A percentile compares a stretch with the other conserved stretches of the same genome.
Conservation (phyloP, 2,797 vertebrate genomes). For the Falco berigora region DNA sequence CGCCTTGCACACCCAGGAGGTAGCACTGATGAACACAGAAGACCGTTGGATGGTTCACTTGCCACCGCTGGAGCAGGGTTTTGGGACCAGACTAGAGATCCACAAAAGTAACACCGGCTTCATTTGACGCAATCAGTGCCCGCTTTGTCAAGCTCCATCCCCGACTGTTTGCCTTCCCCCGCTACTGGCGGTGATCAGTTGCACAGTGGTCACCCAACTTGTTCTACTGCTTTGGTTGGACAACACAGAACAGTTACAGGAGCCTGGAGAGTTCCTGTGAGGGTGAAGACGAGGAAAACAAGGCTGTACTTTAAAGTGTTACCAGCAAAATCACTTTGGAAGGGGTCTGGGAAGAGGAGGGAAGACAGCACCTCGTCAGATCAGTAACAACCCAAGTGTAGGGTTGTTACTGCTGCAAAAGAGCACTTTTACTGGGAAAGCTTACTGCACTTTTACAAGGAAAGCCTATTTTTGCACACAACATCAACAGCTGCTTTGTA, state of each 20-base stretch:
- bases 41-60: background rate
- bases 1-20: background rate
- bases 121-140: background rate
- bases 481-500: background rate
- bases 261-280: background rate
- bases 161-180: background rate
- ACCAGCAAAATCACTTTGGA: background rate
- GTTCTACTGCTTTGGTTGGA: conserved; percentile 5
- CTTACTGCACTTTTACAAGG: background rate
- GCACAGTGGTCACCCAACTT: background rate
- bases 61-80: background rate
- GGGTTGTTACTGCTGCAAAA: background rate
- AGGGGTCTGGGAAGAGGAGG: background rate
- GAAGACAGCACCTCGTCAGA: background rate
- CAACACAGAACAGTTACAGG: background rate
- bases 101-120: background rate
- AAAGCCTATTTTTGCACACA: background rate
- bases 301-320: background rate
- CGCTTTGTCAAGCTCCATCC: background rate
- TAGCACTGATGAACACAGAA: background rate
- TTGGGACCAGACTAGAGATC: background rate
- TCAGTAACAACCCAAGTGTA: background rate
- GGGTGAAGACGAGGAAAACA: background rate
- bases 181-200: background rate
- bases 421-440: background rate